A percentile compares a stretch with the other conserved stretches of the same genome.
Evolutionary conservation across 2,113 vertebrate species (phyloP).

Genomic region (Seriola dumerili): DNA sequence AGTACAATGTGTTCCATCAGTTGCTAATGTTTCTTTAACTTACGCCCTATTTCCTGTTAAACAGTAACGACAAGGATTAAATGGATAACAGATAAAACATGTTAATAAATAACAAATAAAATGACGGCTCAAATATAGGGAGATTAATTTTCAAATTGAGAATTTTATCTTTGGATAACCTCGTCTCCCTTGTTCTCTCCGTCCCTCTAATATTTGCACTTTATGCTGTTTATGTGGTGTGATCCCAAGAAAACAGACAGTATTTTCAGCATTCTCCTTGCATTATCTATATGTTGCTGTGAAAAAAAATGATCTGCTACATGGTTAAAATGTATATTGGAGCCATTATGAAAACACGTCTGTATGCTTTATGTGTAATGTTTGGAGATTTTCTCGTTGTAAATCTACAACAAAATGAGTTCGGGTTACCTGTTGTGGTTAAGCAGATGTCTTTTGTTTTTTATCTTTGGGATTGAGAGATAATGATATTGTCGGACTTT

Average conservation of each 20-base stretch:
- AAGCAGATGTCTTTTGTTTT: neutral
- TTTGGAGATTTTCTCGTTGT: neutral
- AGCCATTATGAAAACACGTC: neutral
- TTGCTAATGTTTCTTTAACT: neutral
- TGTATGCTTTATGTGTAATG: neutral
- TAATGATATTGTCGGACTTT: too few species aligned
- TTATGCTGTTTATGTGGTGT: neutral
- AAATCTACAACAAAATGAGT: neutral
- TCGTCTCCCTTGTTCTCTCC: too few species aligned
- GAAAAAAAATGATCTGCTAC: neutral
- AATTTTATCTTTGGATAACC: neutral
- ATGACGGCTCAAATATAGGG: neutral
- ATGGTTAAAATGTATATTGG: neutral
- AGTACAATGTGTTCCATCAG: constrained; percentile 19
- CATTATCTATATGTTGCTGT: too few species aligned
- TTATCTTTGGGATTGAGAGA: neutral
- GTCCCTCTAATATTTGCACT: neutral
- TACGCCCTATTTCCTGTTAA: neutral
- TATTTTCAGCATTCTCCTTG: too few species aligned
- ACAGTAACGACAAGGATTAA: neutral
- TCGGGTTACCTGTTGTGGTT: neutral
- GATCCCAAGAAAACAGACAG: too few species aligned
- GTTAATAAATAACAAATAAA: neutral
- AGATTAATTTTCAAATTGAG: neutral
- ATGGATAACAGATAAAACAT: neutral